Evolutionary conservation across 2,113 vertebrate species (phyloP).

Genomic region (zebrafish (Danio rerio)): GRCz12tu NC_133181.1:27039501-27040000

Average conservation of each 20-base stretch:
- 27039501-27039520: no score
- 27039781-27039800: conserved; percentile 44
- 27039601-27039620: no score
- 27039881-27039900: conserved; percentile 57
- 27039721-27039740: conserved; percentile 24
- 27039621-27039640: no score
- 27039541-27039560: no score
- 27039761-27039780: conserved; percentile 30
- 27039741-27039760: conserved; percentile 13
- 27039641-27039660: neutral
- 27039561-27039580: no score
- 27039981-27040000: conserved; percentile 67
- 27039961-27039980: conserved; percentile 77
- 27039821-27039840: conserved; percentile 44
- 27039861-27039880: conserved; percentile 45
- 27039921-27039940: conserved; percentile 59
- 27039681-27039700: neutral
- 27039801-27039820: conserved; percentile 37
- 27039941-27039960: conserved; percentile 62
- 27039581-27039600: no score
- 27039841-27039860: conserved; percentile 49
- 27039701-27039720: neutral
- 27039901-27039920: conserved; percentile 51
- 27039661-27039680: neutral
- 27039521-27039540: no score